Evolutionary conservation across 92 coral and sea anemone genomes (phyloP).

Genomic region (Siderastrea radians): DNA sequence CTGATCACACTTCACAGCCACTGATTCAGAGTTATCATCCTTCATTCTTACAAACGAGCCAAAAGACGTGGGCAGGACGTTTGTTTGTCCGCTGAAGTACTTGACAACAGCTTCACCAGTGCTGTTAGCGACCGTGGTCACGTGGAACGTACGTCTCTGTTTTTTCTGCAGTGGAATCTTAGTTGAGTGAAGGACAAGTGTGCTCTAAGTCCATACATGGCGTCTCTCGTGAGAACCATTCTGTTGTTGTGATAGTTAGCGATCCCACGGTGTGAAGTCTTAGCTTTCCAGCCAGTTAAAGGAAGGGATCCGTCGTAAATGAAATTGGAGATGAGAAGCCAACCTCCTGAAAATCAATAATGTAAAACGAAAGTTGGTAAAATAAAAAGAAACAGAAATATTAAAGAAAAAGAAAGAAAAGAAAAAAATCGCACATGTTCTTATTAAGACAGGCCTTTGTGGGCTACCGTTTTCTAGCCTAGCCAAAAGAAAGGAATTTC

Average conservation of each 20-base stretch:
- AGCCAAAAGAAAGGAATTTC: too few relatives aligned
- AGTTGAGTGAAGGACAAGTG: constrained; percentile 24
- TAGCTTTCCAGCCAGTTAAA: neutral
- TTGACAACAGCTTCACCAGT: constrained; percentile 29
- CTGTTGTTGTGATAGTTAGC: constrained; percentile 13
- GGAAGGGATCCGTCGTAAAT: neutral
- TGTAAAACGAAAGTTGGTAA: neutral
- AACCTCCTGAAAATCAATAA: constrained; percentile 30
- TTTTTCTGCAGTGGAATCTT: constrained; percentile 59
- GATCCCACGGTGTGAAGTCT: constrained; percentile 19
- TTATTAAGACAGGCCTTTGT: too few relatives aligned
- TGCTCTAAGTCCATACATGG: constrained; percentile 11
- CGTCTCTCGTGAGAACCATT: constrained; percentile 1
- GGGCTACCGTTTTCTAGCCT: too few relatives aligned
- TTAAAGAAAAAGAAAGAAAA: too few relatives aligned
- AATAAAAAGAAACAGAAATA: too few relatives aligned
- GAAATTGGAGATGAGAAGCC: constrained; percentile 36
- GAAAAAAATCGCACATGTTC: neutral
- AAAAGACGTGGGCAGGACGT: constrained; percentile 8
- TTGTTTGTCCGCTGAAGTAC: constrained; percentile 30
- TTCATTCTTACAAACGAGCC: constrained; percentile 17
- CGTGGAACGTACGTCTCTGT: constrained; percentile 44
- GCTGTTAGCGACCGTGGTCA: constrained; percentile 11
- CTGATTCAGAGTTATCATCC: constrained; percentile 27
- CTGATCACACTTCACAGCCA: constrained; percentile 2